Percentiles rank a stretch among this genome's conserved stretches.
These are phyloP conservation scores for Megalurothrips usitatus DNA, from an alignment of 2,888 invertebrate species.

Conservation along the genomic window DNA sequence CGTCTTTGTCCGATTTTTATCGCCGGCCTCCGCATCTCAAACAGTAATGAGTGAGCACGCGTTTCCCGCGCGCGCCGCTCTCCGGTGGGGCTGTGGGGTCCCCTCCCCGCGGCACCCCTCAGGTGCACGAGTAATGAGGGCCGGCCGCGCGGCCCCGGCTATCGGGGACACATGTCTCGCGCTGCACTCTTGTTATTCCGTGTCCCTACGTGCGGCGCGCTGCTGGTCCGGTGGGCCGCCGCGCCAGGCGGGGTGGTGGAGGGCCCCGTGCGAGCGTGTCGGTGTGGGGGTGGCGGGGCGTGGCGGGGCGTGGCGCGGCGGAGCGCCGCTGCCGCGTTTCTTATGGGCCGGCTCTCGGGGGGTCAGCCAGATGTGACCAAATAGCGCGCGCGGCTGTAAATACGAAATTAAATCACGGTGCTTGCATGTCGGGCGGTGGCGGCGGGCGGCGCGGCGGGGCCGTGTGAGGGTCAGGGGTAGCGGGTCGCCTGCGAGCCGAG, in stretches of 20 bases:
- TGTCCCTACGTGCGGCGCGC: not conserved
- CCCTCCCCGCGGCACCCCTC: too few relatives aligned
- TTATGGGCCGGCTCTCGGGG: conserved; percentile 9
- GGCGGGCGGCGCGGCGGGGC: not conserved
- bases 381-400: conserved; percentile 10
- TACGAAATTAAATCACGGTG: conserved; percentile 18
- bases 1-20: too few relatives aligned
- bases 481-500: not conserved
- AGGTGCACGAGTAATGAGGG: too few relatives aligned
- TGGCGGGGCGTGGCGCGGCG: not conserved
- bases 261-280: not conserved
- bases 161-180: conserved; percentile 1
- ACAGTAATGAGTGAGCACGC: too few relatives aligned
- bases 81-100: too few relatives aligned
- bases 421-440: not conserved
- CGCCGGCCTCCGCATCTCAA: too few relatives aligned
- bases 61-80: too few relatives aligned
- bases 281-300: not conserved
- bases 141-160: not conserved
- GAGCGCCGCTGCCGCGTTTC: not conserved
- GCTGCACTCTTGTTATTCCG: not conserved
- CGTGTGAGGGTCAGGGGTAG: conserved; percentile 6
- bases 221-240: not conserved
- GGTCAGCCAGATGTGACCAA: conserved; percentile 11
- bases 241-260: not conserved